phyloP scores from a whole-genome alignment of 2,797 vertebrate species.

The Argya squamiceps region DNA sequence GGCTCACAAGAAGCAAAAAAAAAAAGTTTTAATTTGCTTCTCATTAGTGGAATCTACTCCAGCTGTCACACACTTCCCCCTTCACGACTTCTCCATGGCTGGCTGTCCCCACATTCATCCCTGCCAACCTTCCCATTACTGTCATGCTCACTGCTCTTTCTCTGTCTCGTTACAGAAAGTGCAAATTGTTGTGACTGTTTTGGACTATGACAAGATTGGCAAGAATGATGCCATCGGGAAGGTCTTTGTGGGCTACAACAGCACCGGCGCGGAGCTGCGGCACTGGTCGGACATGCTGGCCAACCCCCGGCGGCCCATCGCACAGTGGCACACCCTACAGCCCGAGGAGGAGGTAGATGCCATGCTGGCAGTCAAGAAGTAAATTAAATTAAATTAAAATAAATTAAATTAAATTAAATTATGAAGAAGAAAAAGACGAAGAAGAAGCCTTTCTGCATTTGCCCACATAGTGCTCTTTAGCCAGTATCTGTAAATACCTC shows the following conservation, averaged over 20 bases:
- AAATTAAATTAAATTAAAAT: slow-evolving; percentile 72
- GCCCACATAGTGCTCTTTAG: slow-evolving; percentile 96
- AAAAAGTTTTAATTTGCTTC: background rate
- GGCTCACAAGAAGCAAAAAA: background rate
- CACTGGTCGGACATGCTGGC: slow-evolving; percentile 99
- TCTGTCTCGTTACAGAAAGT: slow-evolving; percentile 88
- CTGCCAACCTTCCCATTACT: background rate
- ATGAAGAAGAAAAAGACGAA: slow-evolving; percentile 60
- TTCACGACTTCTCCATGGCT: background rate
- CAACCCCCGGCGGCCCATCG: slow-evolving; percentile 98
- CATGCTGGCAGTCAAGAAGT: slow-evolving; percentile 97
- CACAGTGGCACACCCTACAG: slow-evolving; percentile 98
- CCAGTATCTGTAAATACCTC: slow-evolving; percentile 99
- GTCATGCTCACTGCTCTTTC: background rate
- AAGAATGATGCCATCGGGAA: slow-evolving; percentile 99
- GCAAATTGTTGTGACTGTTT: slow-evolving; percentile 99
- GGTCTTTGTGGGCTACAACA: slow-evolving; percentile 98
- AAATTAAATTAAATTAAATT: slow-evolving; percentile 82
- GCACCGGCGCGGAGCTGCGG: slow-evolving; percentile 96
- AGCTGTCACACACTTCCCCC: background rate
- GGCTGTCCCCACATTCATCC: background rate
- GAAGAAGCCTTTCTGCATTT: slow-evolving; percentile 84
- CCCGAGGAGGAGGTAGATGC: slow-evolving; percentile 96
- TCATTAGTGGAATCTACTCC: background rate
- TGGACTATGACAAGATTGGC: slow-evolving; percentile 99